Percentiles rank a stretch among this genome's conserved stretches.
These are phyloP conservation scores for Luidia sarsii DNA, from an alignment of 53 echinoderm and acorn worm species.

Conservation along the genomic window DNA sequence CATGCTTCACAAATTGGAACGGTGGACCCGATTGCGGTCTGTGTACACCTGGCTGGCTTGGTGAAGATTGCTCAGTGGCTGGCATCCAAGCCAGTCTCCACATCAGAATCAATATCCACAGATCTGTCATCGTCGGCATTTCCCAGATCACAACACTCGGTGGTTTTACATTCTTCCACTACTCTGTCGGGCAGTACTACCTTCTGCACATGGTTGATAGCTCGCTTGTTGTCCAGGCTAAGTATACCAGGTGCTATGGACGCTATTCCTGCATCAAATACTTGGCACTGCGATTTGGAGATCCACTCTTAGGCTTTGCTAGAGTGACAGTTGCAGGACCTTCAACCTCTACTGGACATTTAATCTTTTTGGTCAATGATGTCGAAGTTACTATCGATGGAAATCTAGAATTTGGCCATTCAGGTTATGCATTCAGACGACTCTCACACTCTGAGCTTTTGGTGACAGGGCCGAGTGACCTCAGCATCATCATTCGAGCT, in stretches of 20 bases:
- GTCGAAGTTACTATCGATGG: constrained; percentile 52
- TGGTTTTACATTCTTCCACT: constrained; percentile 71
- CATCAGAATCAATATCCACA: constrained; percentile 35
- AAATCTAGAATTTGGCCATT: constrained; percentile 66
- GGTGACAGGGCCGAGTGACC: constrained; percentile 70
- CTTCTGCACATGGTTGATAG: constrained; percentile 59
- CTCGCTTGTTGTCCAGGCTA: constrained; percentile 74
- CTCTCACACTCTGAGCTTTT: constrained; percentile 79
- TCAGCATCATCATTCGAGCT: constrained; percentile 65
- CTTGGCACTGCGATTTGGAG: constrained; percentile 78
- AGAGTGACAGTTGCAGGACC: constrained; percentile 68
- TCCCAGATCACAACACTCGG: constrained; percentile 81
- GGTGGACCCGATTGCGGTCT: constrained; percentile 70
- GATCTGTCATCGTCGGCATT: constrained; percentile 61
- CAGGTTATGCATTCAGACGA: constrained; percentile 69
- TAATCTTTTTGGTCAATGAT: constrained; percentile 63
- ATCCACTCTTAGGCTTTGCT: constrained; percentile 58
- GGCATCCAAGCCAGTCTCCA: constrained; percentile 2
- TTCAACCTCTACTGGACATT: constrained; percentile 22
- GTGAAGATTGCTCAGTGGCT: constrained; percentile 59
- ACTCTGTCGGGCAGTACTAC: constrained; percentile 73
- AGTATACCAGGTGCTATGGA: constrained; percentile 76
- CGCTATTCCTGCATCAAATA: constrained; percentile 79
- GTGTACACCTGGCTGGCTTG: constrained; percentile 77
- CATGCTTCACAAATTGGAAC: constrained; percentile 81